Conservation (phyloP, 92 coral and sea anemone species). For the Epizoanthus stellaris region DNA sequence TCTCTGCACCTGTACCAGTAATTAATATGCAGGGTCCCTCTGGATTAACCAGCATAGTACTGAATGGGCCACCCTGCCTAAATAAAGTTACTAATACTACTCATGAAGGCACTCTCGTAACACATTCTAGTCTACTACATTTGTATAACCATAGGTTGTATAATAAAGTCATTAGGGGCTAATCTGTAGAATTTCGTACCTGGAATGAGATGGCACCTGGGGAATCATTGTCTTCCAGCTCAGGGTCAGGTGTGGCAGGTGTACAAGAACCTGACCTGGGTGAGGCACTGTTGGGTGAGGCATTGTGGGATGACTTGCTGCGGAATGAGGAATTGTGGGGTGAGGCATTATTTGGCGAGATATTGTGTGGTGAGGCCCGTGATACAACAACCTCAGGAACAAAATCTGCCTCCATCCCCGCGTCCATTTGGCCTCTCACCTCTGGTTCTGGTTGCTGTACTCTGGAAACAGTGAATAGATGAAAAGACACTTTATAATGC, state of each 20-base stretch:
- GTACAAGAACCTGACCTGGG: conserved; percentile 31
- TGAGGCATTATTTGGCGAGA: neutral
- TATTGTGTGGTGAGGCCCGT: conserved; percentile 39
- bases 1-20: too few relatives aligned
- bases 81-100: too few relatives aligned
- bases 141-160: too few relatives aligned
- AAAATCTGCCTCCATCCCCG: conserved; percentile 41
- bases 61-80: too few relatives aligned
- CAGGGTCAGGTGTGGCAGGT: conserved; percentile 5
- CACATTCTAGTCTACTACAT: too few relatives aligned
- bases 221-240: neutral
- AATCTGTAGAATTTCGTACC: neutral
- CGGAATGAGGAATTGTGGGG: conserved; percentile 2
- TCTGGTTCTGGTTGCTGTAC: conserved; percentile 80
- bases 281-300: conserved; percentile 24
- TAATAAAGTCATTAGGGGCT: neutral
- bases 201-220: neutral
- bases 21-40: too few relatives aligned
- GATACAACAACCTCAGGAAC: conserved; percentile 60
- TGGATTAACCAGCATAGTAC: too few relatives aligned
- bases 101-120: too few relatives aligned
- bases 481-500: too few relatives aligned
- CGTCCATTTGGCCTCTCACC: conserved; percentile 51
- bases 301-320: neutral
- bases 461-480: conserved; percentile 22